Evolutionary conservation across 2,797 vertebrate species (phyloP), one percentile per base, ranked within the genome.

Genomic region (Forpus xanthops): DNA sequence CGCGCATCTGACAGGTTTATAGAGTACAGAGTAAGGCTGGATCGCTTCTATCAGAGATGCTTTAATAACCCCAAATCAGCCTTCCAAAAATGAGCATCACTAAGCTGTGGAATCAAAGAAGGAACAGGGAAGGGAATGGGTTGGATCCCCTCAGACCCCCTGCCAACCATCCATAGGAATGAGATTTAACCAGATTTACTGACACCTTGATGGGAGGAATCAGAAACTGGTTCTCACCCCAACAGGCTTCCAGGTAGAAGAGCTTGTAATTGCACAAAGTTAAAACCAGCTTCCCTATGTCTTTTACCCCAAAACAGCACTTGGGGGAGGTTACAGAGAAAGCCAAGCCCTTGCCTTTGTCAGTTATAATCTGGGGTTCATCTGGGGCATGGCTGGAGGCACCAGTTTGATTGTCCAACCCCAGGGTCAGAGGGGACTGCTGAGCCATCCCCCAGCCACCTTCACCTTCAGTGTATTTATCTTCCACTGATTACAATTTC

Each of bases 401-500:
- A 82, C 19, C 3, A 6, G 71, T 33, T 70, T 82, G 49, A 68
- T 71, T 89, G 64, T 62, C 85, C 84, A 73, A 1, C 41, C 41
- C 28, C 3, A 5, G 85, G 81, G 84, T 87, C 85, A 82, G 85
- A 78, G 55, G 61, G 56, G 68, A 58, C 24, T 71, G 80, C 55
- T 30, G 68, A 92, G 89, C 64, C 44, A n/a, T 25, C 13, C 65
- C 61, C 37, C 71, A 37, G 41, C 44, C 44, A n/a, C 92, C 71
- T 86, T 73, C 12, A 3, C 72, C 74, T 58, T 74, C 1, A 0
- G 24, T 55, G 53, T 95, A 87, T 94, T 97, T 96, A 92, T 77
- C 76, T 95, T 95, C 87, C 60, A 80, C 92, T 94, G 95, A 95
- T 96, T 92, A 91, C 81, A 89, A 28, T 92, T 97, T 96, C 82